phyloP scores from a whole-genome alignment of 2,888 invertebrate species.

The Stenchaetothrips biformis region DNA sequence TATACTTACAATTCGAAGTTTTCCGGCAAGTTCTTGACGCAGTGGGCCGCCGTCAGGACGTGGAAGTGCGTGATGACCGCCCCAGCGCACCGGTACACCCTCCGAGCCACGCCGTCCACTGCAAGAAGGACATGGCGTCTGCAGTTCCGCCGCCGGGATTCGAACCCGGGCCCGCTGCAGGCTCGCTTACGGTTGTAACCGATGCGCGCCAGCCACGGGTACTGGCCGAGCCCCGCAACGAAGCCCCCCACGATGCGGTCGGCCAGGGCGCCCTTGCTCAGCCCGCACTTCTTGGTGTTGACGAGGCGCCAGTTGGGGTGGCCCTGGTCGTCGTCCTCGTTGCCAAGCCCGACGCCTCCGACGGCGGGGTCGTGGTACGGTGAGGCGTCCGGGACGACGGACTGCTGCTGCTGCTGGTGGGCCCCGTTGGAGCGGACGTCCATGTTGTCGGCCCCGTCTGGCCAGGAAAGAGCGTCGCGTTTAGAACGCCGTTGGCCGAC shows the following conservation, averaged over 20 bases:
- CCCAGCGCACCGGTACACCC: constrained; percentile 49
- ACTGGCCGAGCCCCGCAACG: constrained; percentile 56
- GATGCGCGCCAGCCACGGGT: constrained; percentile 59
- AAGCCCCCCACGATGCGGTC: constrained; percentile 58
- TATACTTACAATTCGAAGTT: constrained; percentile 33
- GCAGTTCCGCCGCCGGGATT: background rate
- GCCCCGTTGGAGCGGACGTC: background rate
- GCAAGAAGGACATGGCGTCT: background rate
- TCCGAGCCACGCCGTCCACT: constrained; percentile 34
- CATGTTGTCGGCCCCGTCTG: background rate
- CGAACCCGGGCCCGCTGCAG: background rate
- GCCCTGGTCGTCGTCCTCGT: background rate
- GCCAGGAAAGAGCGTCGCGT: background rate
- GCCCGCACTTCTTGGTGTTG: constrained; percentile 51
- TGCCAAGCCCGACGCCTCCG: background rate
- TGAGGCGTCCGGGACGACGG: background rate
- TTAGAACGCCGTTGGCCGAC: background rate
- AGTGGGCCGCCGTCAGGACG: constrained; percentile 58
- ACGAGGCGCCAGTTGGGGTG: constrained; percentile 52
- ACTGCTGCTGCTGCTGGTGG: background rate
- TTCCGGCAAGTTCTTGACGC: constrained; percentile 45
- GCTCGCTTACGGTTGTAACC: constrained; percentile 46
- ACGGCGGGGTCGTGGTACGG: too few relatives aligned
- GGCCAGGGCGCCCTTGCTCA: constrained; percentile 48
- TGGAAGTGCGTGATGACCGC: constrained; percentile 52